These are phyloP conservation scores for Perca schrenkii DNA, from an alignment of 2,113 vertebrate species.

Conservation along the genomic window DNA sequence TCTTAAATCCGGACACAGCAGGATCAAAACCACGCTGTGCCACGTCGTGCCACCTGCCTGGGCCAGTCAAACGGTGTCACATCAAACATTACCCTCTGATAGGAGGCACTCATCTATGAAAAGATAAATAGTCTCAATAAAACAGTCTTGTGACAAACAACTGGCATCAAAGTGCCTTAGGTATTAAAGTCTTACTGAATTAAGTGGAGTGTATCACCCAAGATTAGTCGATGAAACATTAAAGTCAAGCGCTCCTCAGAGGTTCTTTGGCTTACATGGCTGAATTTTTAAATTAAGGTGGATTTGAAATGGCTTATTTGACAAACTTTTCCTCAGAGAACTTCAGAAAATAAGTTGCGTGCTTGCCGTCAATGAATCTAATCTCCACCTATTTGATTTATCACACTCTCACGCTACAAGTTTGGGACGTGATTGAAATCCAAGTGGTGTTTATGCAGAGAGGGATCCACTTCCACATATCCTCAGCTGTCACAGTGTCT, in stretches of 20 bases:
- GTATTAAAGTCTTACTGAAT: conserved; percentile 53
- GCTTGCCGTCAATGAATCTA: conserved; percentile 58
- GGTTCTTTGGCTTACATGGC: conserved; percentile 50
- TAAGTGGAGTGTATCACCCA: conserved; percentile 44
- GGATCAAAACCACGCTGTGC: conserved; percentile 51
- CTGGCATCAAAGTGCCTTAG: conserved; percentile 27
- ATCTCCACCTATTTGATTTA: conserved; percentile 73
- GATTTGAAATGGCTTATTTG: conserved; percentile 50
- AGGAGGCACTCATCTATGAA: conserved; percentile 24
- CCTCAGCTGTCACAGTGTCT: conserved; percentile 80
- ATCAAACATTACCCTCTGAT: conserved; percentile 51
- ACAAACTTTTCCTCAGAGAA: conserved; percentile 63
- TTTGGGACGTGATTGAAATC: conserved; percentile 78
- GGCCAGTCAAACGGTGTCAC: conserved; percentile 65
- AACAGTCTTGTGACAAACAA: conserved; percentile 43
- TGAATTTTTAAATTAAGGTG: conserved; percentile 50
- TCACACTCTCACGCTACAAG: conserved; percentile 46
- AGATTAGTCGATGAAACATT: conserved; percentile 45
- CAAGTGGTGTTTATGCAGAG: conserved; percentile 71
- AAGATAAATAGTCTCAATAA: conserved; percentile 37
- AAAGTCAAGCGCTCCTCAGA: conserved; percentile 38
- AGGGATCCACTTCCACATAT: conserved; percentile 73
- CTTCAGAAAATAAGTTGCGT: conserved; percentile 50
- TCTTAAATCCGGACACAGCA: conserved; percentile 54
- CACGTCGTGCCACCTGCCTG: conserved; percentile 68